These are phyloP conservation scores for Rhopalosiphum padi DNA, from an alignment of 1,140 invertebrate species.

Conservation along the genomic window DNA sequence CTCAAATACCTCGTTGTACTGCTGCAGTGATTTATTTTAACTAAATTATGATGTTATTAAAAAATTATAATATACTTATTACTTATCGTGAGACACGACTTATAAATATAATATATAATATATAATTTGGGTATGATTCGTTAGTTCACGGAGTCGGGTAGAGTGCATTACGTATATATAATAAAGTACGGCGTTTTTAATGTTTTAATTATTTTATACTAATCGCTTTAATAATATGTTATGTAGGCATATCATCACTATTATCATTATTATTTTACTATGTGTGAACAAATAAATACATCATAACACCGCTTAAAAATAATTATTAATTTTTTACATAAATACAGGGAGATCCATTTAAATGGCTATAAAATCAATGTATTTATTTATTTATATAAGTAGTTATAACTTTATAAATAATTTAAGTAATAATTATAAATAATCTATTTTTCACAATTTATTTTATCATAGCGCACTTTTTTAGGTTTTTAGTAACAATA, in stretches of 20 bases:
- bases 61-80: neutral
- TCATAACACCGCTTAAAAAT: neutral
- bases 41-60: neutral
- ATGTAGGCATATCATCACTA: neutral
- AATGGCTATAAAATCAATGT: neutral
- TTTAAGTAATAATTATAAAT: neutral
- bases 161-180: slow-evolving; percentile 15
- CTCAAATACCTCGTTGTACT: neutral
- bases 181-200: neutral
- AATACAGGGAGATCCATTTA: neutral
- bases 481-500: neutral
- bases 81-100: too few relatives aligned
- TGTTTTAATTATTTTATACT: neutral
- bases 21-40: neutral
- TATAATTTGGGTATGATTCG: neutral
- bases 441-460: too few relatives aligned
- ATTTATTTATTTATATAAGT: neutral
- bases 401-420: neutral
- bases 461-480: too few relatives aligned
- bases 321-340: neutral
- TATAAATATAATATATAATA: neutral
- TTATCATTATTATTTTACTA: neutral
- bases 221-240: neutral
- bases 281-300: neutral
- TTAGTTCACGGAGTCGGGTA: neutral